These are phyloP conservation scores for Listrodromus nycthemerus DNA, from an alignment of 2,888 invertebrate genomes.

Conservation along the genomic window DNA sequence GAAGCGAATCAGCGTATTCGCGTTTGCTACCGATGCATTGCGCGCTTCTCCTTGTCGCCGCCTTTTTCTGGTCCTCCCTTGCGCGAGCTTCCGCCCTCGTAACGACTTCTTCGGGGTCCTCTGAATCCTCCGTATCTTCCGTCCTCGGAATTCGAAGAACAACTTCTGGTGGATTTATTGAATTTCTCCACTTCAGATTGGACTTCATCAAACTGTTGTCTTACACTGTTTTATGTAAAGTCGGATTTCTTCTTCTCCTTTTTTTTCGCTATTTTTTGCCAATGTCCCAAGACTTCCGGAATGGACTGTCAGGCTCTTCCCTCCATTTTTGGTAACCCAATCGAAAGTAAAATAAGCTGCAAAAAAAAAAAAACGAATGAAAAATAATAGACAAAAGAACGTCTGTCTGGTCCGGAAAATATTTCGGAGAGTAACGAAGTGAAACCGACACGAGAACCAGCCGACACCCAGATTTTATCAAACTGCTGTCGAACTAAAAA, in stretches of 20 bases:
- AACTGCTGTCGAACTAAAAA: too few relatives aligned
- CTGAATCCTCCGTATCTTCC: conserved; percentile 56
- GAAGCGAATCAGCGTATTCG: conserved; percentile 76
- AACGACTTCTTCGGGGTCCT: conserved; percentile 71
- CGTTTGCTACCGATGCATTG: conserved; percentile 63
- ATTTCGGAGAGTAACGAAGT: neutral
- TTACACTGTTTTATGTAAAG: neutral
- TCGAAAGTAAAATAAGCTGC: conserved; percentile 13
- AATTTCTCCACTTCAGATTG: conserved; percentile 13
- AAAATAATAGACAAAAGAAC: conserved; percentile 33
- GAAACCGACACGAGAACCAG: conserved; percentile 1
- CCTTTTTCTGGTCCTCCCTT: conserved; percentile 57
- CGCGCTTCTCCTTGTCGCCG: conserved; percentile 42
- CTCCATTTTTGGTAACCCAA: conserved; percentile 16
- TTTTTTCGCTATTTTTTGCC: neutral
- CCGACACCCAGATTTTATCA: conserved; percentile 38
- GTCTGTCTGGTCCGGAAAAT: neutral
- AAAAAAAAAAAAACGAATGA: conserved; percentile 30
- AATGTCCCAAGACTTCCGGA: neutral
- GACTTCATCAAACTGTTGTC: conserved; percentile 16
- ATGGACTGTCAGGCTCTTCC: neutral
- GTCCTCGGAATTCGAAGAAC: neutral
- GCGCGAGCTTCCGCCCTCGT: conserved; percentile 73
- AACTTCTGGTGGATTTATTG: conserved; percentile 2
- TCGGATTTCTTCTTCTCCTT: neutral